phyloP scores from a whole-genome alignment of 2,888 invertebrate species.

The Stenolophus ochropezus region DNA sequence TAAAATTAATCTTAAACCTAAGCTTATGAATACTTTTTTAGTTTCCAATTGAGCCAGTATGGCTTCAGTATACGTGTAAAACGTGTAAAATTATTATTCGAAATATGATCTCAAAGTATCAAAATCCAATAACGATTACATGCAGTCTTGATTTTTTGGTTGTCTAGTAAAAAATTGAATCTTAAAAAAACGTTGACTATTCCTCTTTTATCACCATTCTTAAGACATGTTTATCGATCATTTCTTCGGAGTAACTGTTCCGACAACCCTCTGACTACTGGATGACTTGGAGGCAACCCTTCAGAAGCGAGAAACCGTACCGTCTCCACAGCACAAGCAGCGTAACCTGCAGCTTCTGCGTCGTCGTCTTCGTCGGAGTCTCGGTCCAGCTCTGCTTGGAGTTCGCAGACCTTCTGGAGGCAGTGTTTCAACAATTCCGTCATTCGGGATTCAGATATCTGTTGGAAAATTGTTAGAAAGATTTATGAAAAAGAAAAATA shows the following conservation, averaged over 20 bases:
- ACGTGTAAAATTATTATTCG: no score
- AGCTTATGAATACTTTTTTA: no score
- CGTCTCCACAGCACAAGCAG: constrained; percentile 75
- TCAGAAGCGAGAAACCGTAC: constrained; percentile 73
- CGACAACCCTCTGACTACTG: constrained; percentile 72
- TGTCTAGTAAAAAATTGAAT: no score
- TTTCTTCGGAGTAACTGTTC: constrained; percentile 70
- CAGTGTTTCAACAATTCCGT: constrained; percentile 72
- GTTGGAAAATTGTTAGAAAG: constrained; percentile 5
- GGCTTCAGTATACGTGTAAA: no score
- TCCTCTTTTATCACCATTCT: no score
- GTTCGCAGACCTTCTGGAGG: constrained; percentile 73
- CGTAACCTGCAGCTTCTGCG: constrained; percentile 75
- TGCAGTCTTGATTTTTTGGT: no score
- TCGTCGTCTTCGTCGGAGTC: constrained; percentile 70
- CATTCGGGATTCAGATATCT: constrained; percentile 63
- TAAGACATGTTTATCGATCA: constrained; percentile 61
- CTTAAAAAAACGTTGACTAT: no score
- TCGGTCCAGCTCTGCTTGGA: constrained; percentile 72
- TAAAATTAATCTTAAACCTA: no score
- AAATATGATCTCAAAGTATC: no score
- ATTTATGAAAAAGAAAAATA: no score
- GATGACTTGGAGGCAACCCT: constrained; percentile 73
- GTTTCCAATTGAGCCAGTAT: no score
- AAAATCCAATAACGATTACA: no score